These are phyloP conservation scores for Myotis planiceps DNA, from an alignment of 2,797 vertebrate species.

Conservation along the genomic window DNA sequence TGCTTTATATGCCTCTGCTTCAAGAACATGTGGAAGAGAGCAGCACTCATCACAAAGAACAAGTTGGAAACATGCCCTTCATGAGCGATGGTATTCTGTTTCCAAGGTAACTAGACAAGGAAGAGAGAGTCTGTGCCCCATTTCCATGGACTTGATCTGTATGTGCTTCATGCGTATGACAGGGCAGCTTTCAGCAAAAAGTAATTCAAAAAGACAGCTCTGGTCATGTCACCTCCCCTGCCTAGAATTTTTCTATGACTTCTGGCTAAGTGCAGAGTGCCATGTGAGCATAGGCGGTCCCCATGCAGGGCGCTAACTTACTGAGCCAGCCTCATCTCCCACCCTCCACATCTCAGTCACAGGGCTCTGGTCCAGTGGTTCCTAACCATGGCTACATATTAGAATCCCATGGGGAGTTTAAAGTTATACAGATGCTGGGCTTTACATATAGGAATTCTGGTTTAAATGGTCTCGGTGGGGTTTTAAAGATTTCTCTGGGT, in stretches of 20 bases:
- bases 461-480: neutral
- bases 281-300: neutral
- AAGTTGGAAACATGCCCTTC: neutral
- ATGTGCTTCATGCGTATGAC: neutral
- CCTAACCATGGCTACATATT: neutral
- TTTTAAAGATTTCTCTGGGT: conserved; percentile 16
- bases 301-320: too few species aligned
- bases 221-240: neutral
- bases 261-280: neutral
- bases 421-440: neutral
- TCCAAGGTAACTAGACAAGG: neutral
- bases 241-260: neutral
- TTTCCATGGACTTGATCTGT: conserved; percentile 23
- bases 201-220: conserved; percentile 17
- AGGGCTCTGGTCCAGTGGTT: neutral
- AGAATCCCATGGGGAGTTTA: neutral
- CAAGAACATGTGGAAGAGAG: neutral
- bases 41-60: neutral
- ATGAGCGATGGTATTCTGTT: neutral
- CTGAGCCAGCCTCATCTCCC: neutral
- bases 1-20: neutral
- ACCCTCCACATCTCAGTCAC: neutral
- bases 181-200: conserved; percentile 24
- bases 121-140: neutral
- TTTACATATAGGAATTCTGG: neutral